Evolutionary conservation across 2,888 invertebrate species (phyloP), one percentile per base, ranked within the genome.

Genomic region (Leistus spinibarbis): DNA sequence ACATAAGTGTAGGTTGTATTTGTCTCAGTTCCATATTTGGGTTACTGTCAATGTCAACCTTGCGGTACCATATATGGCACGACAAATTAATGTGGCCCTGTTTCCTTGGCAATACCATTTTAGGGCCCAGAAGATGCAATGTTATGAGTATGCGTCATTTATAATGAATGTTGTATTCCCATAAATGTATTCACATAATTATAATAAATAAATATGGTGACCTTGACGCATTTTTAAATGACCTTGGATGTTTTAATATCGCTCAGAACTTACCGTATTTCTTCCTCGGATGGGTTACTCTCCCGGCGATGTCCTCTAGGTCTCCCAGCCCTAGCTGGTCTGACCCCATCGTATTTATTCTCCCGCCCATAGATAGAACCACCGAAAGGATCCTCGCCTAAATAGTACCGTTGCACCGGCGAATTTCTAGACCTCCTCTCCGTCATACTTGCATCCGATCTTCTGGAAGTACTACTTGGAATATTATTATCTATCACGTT

Each of bases 341-440:
- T 89, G 17, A 87, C 88, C 82, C 91, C 90, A 85, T 92, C 92
- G 87, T 95, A 94, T 83, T 94, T 93, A 85, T 93, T 93, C 86
- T 95, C 95, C 81, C 93, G 90, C 77, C 95, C 94, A 85, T 93
- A 95, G 83, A 94, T 92, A 85, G 92, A 93, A 22, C 91, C 91
- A 75, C 92, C 93, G 85, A 94, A 95, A 24, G 95, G 95, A 87
- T 95, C 95, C 86, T 95, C 95, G 54, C 95, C 95, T 79, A 95
- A 89, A 85, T 95, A 95, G 86, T 95, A 95, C 79, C 92, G 90
- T 83, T 93, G 93, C 78, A 92, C 89, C 10, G 92, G 91, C 62
- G 76, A 77, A 19, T 76, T 57, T 17, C 66, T 53, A 78, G 86
- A 87, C 24, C 85, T 82, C 78, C 66, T 82, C 80, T 65, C 20